These are phyloP conservation scores for Dicyrtomina minuta DNA, from an alignment of 2,888 invertebrate species.

Conservation along the genomic window DNA sequence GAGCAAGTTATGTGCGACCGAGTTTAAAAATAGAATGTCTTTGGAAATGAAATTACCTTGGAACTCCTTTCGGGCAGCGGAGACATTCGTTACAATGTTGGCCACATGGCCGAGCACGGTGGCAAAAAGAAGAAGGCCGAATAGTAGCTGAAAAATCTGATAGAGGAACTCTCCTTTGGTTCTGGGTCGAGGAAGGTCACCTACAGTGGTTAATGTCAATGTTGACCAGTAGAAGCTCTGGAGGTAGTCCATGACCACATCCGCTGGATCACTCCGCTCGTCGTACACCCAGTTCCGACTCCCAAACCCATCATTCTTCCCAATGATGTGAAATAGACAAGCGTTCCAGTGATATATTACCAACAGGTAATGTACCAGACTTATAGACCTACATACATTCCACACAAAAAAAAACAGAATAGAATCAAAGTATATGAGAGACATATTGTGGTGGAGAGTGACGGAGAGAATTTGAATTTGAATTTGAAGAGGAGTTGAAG, in stretches of 20 bases:
- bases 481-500: too few species aligned
- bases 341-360: conserved; percentile 99
- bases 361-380: conserved; percentile 91
- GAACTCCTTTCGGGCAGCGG: conserved; percentile 95
- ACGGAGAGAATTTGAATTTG: too few species aligned
- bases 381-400: conserved; percentile 66
- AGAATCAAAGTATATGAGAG: too few species aligned
- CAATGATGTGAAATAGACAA: conserved; percentile 95
- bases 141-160: conserved; percentile 90
- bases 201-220: conserved; percentile 83
- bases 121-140: conserved; percentile 91
- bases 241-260: conserved; percentile 91
- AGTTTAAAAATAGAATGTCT: not conserved
- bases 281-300: conserved; percentile 86
- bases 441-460: too few species aligned
- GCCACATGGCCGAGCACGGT: conserved; percentile 96
- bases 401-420: not conserved
- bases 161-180: conserved; percentile 94
- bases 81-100: conserved; percentile 96
- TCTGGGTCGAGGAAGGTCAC: conserved; percentile 84
- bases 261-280: conserved; percentile 66
- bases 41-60: conserved; percentile 92
- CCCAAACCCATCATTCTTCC: conserved; percentile 92
- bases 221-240: conserved; percentile 99
- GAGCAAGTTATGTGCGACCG: not conserved